Evolutionary conservation across 2,797 vertebrate genomes (phyloP).

Genomic region (Chaunax sp.): DNA sequence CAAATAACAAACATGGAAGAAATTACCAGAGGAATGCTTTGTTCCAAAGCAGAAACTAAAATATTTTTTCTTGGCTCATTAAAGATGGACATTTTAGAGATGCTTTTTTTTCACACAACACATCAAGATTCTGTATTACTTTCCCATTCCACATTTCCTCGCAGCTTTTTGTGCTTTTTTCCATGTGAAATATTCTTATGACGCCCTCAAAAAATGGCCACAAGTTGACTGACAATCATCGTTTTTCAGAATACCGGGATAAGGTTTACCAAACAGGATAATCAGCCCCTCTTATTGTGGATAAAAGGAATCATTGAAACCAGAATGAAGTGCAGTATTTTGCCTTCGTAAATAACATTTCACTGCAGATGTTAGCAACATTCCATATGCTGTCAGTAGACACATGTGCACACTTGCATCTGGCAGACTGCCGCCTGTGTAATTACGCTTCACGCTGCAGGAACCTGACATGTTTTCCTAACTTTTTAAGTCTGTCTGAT

Average conservation of each 20-base stretch:
- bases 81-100: no score
- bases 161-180: neutral
- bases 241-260: neutral
- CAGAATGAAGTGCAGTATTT: neutral
- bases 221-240: conserved; percentile 15
- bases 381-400: conserved; percentile 26
- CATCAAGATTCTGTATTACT: no score
- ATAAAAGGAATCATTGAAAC: conserved; percentile 28
- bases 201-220: neutral
- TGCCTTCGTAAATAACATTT: conserved; percentile 20
- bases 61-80: no score
- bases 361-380: conserved; percentile 13
- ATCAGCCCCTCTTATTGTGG: neutral
- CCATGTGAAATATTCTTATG: neutral
- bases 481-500: conserved; percentile 35
- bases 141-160: no score
- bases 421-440: conserved; percentile 19
- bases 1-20: no score
- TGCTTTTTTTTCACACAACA: no score
- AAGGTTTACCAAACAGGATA: neutral
- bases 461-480: conserved; percentile 44
- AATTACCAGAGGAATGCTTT: no score
- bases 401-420: conserved; percentile 16
- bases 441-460: conserved; percentile 17
- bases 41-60: no score